Base-by-base conservation (phyloP, 2,888 invertebrate species). In the Carpatolechia fugitivella region DNA sequence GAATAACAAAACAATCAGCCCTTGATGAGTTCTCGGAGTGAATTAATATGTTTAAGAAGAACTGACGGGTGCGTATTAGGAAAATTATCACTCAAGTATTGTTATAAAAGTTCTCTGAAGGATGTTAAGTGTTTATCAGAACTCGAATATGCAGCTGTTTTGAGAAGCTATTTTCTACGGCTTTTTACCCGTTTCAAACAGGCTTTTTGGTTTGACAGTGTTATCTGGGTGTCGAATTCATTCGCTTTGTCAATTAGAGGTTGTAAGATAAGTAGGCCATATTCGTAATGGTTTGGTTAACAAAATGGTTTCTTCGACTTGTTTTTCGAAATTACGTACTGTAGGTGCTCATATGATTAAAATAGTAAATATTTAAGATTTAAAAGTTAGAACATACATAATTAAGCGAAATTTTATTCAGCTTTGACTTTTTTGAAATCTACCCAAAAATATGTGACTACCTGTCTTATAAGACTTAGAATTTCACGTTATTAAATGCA, bases 1-100 rank as follows among this genome's bases (percentile, higher is more conserved):
- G 69, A 65, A 65, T 65, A 62, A 24, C 66, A 60, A 64, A 69
- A 71, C 76, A 72, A 75, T 74, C 74, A 71, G 72, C 69, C 70
- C 66, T 63, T 60, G 62, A 56, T 65, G 69, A 69, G 70, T 76
- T 76, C 76, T 71, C 70, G 70, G 74, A 77, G 75, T 66, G 61
- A 69, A 74, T 72, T 75, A 74, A 73, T 68, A 67, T 66, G 70
- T 72, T 75, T 74, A 74, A 72, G 67, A 64, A 70, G 70, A 76
- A 74, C 63, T 62, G 61, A 56, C 63, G 65, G 63, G 54, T 52
- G 49, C 61, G 63, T 76, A 76, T 72, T 66, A 63, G 69, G 74
- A 73, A 76, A 74, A 70, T 67, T 58, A 65, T 68, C 66, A 68
- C 60, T 64, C 57, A n/a, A 24, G 57, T 62, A 60, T 63, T 64